A percentile compares a stretch with the other conserved stretches of the same genome.
Evolutionary conservation across 2,113 vertebrate genomes (phyloP).

Genomic region (Rousettus leschenaultii): DNA sequence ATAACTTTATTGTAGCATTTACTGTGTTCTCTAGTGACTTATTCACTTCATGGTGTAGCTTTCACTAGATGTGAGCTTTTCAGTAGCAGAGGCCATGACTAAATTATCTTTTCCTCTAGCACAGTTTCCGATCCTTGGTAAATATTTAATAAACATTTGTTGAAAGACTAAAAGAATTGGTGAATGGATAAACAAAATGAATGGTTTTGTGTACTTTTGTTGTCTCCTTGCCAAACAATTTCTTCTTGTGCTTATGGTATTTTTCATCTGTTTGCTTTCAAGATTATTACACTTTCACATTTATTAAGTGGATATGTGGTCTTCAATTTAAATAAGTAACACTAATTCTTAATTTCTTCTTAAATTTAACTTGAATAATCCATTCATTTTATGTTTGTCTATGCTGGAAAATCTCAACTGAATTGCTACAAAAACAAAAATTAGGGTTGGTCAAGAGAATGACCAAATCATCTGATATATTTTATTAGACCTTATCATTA

Average conservation of each 20-base stretch:
- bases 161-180: background rate
- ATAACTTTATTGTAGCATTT: background rate
- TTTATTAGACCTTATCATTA: background rate
- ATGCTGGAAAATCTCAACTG: background rate
- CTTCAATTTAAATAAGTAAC: constrained; percentile 4
- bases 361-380: background rate
- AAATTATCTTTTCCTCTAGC: background rate
- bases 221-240: background rate
- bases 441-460: background rate
- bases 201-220: background rate
- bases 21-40: background rate
- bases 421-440: constrained; percentile 8
- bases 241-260: background rate
- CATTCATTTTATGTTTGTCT: constrained; percentile 34
- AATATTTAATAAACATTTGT: background rate
- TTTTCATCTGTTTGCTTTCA: background rate
- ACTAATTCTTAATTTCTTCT: background rate
- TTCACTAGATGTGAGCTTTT: background rate
- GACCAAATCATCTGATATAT: background rate
- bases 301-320: constrained; percentile 17
- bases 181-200: background rate
- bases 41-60: background rate
- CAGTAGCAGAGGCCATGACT: background rate
- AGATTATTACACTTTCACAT: background rate
- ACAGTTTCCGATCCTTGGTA: background rate